A percentile compares a stretch with the other conserved stretches of the same genome.
These are phyloP conservation scores for Spatulosminthurus flaviceps DNA, from an alignment of 2,888 invertebrate species.

Conservation along the genomic window DNA sequence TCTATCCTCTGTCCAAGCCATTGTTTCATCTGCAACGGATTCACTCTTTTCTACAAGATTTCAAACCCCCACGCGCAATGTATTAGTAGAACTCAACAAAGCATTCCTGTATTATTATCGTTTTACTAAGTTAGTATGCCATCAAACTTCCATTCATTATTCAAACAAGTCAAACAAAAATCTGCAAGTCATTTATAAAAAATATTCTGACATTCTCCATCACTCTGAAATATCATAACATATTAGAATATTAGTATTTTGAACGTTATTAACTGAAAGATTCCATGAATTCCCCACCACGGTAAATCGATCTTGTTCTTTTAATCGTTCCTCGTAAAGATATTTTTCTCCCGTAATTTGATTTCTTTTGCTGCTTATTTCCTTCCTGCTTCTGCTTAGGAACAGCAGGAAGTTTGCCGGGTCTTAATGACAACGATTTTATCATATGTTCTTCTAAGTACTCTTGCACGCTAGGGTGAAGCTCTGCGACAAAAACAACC, in stretches of 20 bases:
- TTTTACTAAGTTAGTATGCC: background rate
- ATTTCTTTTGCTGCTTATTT: conserved; percentile 46
- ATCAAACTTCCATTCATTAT: background rate
- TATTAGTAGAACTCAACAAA: background rate
- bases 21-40: conserved; percentile 42
- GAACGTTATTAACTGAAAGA: conserved; percentile 42
- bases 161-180: background rate
- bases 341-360: conserved; percentile 70
- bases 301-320: conserved; percentile 84
- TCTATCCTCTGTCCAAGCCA: conserved; percentile 40
- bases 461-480: conserved; percentile 83
- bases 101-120: background rate
- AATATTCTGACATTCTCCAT: background rate
- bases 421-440: conserved; percentile 80
- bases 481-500: conserved; percentile 69
- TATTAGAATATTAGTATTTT: conserved; percentile 26
- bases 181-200: background rate
- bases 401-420: conserved; percentile 66
- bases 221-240: no score
- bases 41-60: conserved; percentile 34
- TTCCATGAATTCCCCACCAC: conserved; percentile 55
- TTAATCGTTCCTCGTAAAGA: conserved; percentile 92
- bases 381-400: conserved; percentile 51
- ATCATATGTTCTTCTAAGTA: conserved; percentile 87
- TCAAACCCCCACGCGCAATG: background rate